phyloP scores from a whole-genome alignment of 2,113 vertebrate species.

The Chitala chitala region DNA sequence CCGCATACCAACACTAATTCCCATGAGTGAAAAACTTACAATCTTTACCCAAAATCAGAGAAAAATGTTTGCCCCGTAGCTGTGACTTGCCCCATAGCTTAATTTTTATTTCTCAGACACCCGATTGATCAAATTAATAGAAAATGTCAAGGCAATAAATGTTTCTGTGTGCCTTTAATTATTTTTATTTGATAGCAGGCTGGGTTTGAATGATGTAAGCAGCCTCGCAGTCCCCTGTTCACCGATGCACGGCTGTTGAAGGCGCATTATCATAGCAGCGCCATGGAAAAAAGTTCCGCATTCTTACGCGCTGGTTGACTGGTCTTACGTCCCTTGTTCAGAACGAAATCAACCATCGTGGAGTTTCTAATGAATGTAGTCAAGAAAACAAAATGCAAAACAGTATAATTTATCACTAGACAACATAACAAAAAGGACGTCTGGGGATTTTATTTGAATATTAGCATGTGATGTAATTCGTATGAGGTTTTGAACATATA shows the following conservation, averaged over 20 bases:
- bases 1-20: not conserved
- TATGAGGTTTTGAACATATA: too few species aligned
- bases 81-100: not conserved
- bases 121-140: slow-evolving; percentile 11
- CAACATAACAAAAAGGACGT: too few species aligned
- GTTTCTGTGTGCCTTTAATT: not conserved
- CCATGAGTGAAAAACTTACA: not conserved
- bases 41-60: not conserved
- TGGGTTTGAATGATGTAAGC: not conserved
- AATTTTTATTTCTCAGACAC: not conserved
- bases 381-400: too few species aligned
- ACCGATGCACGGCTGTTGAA: not conserved
- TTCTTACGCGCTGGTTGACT: not conserved
- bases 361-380: too few species aligned
- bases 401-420: too few species aligned
- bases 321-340: too few species aligned
- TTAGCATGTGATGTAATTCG: too few species aligned
- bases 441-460: too few species aligned
- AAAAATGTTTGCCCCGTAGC: not conserved
- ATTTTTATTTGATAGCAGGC: slow-evolving; percentile 2
- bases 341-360: too few species aligned
- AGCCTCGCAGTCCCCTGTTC: not conserved
- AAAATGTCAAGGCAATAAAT: slow-evolving; percentile 5
- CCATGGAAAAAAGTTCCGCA: not conserved
- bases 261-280: not conserved